A percentile compares a stretch with the other conserved stretches of the same genome.
Evolutionary conservation across 2,113 vertebrate species (phyloP).

Genomic region (Hepsetus odoe): DNA sequence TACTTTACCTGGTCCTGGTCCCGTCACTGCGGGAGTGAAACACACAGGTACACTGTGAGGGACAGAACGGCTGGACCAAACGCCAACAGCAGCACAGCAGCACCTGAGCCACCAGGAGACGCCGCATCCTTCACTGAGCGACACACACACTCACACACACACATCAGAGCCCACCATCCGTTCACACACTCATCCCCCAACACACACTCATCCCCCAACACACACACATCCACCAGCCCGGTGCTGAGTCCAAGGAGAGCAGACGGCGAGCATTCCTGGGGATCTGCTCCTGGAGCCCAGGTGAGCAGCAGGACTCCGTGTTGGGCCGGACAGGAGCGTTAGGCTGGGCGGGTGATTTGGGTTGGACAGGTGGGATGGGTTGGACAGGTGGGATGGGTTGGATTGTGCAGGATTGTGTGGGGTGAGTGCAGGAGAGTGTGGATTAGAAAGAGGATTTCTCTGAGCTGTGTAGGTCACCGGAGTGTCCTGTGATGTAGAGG

Average conservation of each 20-base stretch:
- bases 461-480: constrained; percentile 62
- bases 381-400: constrained; percentile 45
- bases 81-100: constrained; percentile 74
- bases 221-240: background rate
- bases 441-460: constrained; percentile 75
- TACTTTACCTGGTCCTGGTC: constrained; percentile 83
- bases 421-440: constrained; percentile 5
- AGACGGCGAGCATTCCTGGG: background rate
- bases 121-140: constrained; percentile 43
- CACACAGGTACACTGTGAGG: constrained; percentile 91
- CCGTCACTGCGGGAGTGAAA: constrained; percentile 83
- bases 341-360: constrained; percentile 51
- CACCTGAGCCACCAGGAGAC: constrained; percentile 73
- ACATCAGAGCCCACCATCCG: constrained; percentile 33
- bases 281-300: background rate
- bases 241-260: background rate
- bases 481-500: constrained; percentile 22
- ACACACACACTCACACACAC: constrained; percentile 14
- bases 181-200: background rate
- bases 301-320: constrained; percentile 7
- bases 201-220: too few relatives aligned
- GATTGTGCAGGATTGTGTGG: too few relatives aligned
- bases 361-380: constrained; percentile 43
- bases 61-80: constrained; percentile 80
- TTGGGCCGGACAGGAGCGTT: constrained; percentile 47